phyloP scores from a whole-genome alignment of 2,797 vertebrate genomes.

The Trichosurus vulpecula region DNA sequence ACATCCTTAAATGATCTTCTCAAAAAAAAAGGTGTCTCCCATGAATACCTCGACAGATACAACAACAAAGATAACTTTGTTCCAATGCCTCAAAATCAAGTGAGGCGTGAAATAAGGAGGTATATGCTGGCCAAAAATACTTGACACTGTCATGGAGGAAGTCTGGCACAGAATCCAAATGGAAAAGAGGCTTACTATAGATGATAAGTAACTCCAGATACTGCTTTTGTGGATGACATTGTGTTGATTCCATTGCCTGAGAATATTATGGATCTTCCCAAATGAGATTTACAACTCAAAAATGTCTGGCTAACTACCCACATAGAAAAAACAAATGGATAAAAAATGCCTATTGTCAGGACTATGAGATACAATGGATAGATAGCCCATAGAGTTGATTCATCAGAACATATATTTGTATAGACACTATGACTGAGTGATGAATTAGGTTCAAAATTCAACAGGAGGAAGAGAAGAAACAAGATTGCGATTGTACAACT shows the following conservation, averaged over 20 bases:
- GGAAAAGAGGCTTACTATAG: neutral
- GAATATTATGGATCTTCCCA: neutral
- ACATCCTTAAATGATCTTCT: neutral
- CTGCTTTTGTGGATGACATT: neutral
- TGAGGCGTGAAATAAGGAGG: neutral
- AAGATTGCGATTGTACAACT: neutral
- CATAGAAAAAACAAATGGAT: neutral
- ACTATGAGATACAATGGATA: neutral
- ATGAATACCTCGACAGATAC: neutral
- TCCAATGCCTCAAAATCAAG: neutral
- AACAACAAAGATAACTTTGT: neutral
- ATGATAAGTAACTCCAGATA: neutral
- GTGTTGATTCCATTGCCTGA: neutral
- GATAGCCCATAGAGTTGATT: neutral
- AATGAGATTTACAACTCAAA: neutral
- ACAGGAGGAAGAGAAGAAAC: neutral
- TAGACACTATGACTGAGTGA: neutral
- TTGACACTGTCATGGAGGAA: neutral
- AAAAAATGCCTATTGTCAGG: neutral
- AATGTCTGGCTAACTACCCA: neutral
- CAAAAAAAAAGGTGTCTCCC: neutral
- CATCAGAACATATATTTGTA: neutral
- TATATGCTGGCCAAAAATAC: neutral
- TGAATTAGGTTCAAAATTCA: neutral
- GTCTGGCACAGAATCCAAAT: neutral